phyloP scores from a whole-genome alignment of 1,140 invertebrate genomes.

The Drosophila melanica region DNA sequence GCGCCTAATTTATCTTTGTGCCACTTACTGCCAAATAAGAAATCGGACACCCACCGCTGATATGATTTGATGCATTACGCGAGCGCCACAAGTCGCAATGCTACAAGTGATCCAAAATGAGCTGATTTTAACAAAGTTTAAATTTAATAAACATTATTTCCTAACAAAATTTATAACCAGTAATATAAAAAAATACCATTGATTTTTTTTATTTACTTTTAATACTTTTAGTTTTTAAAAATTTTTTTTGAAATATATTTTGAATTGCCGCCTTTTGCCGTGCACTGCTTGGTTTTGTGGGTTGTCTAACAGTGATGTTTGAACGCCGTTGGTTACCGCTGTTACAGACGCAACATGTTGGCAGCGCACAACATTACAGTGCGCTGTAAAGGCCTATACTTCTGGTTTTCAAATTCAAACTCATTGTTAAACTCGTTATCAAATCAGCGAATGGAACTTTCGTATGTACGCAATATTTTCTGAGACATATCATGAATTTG shows the following conservation, averaged over 20 bases:
- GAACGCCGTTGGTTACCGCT: no score
- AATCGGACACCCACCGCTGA: conserved; percentile 9
- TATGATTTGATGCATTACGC: conserved; percentile 14
- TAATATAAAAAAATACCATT: background rate
- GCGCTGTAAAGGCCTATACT: no score
- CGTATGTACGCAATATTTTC: no score
- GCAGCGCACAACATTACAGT: no score
- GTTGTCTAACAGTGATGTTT: background rate
- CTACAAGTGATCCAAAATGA: no score
- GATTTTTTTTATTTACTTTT: background rate
- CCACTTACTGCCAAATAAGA: conserved; percentile 17
- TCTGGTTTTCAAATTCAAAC: no score
- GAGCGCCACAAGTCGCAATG: background rate
- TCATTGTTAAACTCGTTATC: no score
- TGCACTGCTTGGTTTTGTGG: conserved; percentile 49
- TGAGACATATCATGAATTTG: no score
- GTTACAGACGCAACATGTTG: no score
- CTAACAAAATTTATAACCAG: background rate
- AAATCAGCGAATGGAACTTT: no score
- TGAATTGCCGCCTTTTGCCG: background rate
- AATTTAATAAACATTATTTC: background rate
- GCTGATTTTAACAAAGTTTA: background rate
- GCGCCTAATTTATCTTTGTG: conserved; percentile 43
- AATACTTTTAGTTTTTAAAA: background rate
- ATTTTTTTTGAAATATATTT: conserved; percentile 2